Evolutionary conservation across 2,888 invertebrate genomes (phyloP), one percentile per base, ranked within the genome.

Genomic region (Microctonus aethiopoides): DNA sequence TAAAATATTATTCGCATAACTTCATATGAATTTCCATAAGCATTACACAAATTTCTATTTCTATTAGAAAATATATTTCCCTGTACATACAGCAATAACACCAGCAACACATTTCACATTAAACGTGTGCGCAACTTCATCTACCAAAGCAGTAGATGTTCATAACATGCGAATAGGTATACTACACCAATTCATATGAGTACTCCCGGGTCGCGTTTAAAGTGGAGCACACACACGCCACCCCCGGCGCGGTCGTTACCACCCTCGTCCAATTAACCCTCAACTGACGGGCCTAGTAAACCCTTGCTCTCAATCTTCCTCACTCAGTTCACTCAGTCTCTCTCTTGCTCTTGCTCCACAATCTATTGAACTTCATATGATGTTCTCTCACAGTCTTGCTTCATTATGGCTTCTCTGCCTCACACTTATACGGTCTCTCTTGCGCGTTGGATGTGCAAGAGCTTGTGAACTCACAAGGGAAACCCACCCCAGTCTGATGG

Each of bases 211-310:
- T 60, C 51, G 59, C 64, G 63, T 69, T 69, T 65, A 60, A 69
- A 69, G 69, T 65, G 60, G 65, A 69, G 52, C 69, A 60, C 36
- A 39, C n/a, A 60, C 36, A 39, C 51, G 36, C 64, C 59, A 52
- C 59, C 65, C 65, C 65, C 39, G 29, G 51, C 46, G 65, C 65
- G 51, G 59, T 59, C 60, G 69, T 69, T 65, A 69, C 65, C 69
- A 69, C 57, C 69, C 69, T 69, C 51, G 69, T 65, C 69, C 69
- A 69, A 69, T 69, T 69, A 69, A 69, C 69, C 64, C 65, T 51
- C 51, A 52, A 60, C 60, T 69, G 65, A 60, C 69, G 69, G 59
- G 69, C 59, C 69, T 69, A 69, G 63, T 62, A 54, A n/a, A n/a
- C 46, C 61, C 65, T 34, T 62, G 32, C 57, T 62, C 52, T 59